Conservation (phyloP, 2,888 invertebrate genomes). For the Brenthis daphne region DNA sequence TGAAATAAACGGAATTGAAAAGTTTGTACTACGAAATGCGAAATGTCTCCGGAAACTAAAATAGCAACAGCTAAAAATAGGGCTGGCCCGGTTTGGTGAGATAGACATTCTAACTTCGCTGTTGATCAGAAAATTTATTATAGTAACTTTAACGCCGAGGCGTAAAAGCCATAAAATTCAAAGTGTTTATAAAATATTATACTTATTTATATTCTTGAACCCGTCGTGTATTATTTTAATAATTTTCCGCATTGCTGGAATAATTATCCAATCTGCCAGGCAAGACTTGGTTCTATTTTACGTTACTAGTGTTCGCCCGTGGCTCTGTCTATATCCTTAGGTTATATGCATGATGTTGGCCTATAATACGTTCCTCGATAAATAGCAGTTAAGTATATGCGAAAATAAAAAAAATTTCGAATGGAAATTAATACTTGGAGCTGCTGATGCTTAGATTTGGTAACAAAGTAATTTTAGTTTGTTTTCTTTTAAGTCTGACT, state of each 20-base stretch:
- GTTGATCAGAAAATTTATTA: conserved; percentile 2
- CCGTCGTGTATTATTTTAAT: neutral
- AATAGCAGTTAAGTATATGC: too few species aligned
- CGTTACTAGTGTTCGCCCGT: too few species aligned
- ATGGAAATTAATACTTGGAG: too few species aligned
- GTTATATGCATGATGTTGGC: too few species aligned
- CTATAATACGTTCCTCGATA: too few species aligned
- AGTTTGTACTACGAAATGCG: conserved; percentile 5
- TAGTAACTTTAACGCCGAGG: neutral
- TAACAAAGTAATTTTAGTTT: too few species aligned
- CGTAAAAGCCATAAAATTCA: too few species aligned
- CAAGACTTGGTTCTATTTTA: too few species aligned
- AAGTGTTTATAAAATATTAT: neutral
- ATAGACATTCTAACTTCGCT: conserved; percentile 4
- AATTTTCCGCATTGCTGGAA: conserved; percentile 8
- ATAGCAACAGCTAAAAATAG: conserved; percentile 17
- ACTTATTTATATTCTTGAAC: neutral
- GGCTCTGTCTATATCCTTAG: too few species aligned
- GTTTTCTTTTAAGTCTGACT: too few species aligned
- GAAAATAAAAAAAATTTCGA: too few species aligned
- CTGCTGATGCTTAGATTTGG: too few species aligned
- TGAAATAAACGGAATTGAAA: conserved; percentile 17
- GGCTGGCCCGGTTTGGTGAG: conserved; percentile 3
- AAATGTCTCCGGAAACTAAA: conserved; percentile 14
- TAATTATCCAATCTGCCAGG: neutral